Evolutionary conservation across 2,888 invertebrate genomes (phyloP), one percentile per base, ranked within the genome.

Genomic region (Cryptophagus acutangulus): DNA sequence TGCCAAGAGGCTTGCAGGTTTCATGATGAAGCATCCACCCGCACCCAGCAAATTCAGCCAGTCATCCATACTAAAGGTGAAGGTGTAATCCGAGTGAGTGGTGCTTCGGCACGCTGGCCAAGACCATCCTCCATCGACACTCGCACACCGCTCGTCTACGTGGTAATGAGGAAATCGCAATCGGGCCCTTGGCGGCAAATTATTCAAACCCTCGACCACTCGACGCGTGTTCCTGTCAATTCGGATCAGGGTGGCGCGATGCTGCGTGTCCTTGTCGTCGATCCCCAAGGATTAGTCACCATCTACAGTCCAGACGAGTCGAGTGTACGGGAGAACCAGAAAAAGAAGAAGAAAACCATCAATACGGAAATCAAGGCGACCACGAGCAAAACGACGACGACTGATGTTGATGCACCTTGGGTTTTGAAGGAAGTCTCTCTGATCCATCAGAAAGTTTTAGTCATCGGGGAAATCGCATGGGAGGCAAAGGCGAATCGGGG

Each of bases 401-500:
- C 71, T 1, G 76, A 77, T 49, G 66, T 70, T 5, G 75, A 75
- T 4, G 58, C 59, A 66, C 77, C 62, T 49, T 84, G 83, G 82
- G 74, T 73, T 9, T 66, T 83, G 43, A 76, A 78, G 56, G 81
- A 81, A 68, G 77, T 82, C 55, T 82, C 82, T 4, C 73, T 83
- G 30, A 82, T 83, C 49, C 82, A 83, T 65, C 82, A 83, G 65
- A 82, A 82, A 68, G 82, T 81, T 47, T 64, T 79, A 25, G 79
- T 79, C 26, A 83, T 83, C 51, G 82, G 82, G 29, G 82, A 83
- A 70, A 81, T 84, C 51, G 79, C 81, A 33, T 84, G 84, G 84
- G 81, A 82, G 56, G 77, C 81, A 6, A 78, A 79, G 68, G 75
- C 78, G 61, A 74, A 71, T 40, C 75, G 76, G 37, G 79, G 79